Evolutionary conservation across 2,113 vertebrate species (phyloP).

Genomic region (Phyllostomus hastatus): DNA sequence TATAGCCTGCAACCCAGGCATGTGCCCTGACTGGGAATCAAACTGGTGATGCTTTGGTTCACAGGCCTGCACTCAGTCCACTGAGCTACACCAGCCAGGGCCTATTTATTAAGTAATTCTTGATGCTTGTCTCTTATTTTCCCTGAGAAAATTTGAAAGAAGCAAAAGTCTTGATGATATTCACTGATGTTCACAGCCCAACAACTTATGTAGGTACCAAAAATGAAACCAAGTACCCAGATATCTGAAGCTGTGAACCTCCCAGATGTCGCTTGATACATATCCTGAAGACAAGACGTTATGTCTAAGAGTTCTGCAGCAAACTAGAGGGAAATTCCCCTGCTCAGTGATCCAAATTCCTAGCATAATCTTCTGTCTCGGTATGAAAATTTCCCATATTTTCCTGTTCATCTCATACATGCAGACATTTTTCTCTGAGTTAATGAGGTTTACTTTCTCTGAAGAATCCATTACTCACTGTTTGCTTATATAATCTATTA

Average conservation of each 20-base stretch:
- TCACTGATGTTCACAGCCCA: background rate
- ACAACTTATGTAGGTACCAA: background rate
- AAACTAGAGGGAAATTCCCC: background rate
- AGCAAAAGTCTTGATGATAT: background rate
- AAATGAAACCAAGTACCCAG: background rate
- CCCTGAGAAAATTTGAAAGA: background rate
- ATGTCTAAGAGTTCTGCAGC: background rate
- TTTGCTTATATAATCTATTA: too few relatives aligned
- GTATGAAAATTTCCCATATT: conserved; percentile 8
- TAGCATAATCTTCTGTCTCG: background rate
- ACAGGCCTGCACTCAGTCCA: too few relatives aligned
- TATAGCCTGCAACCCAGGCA: too few relatives aligned
- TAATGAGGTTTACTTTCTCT: background rate
- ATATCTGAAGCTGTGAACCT: background rate
- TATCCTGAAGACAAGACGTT: background rate
- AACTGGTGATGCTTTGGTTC: too few relatives aligned
- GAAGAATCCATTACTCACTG: background rate
- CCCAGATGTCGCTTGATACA: background rate
- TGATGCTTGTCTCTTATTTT: background rate
- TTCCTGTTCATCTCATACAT: background rate
- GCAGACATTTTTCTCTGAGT: background rate
- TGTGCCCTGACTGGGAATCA: too few relatives aligned
- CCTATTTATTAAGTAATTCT: background rate
- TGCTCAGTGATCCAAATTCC: background rate
- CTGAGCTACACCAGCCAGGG: too few relatives aligned